Evolutionary conservation across 2,113 vertebrate genomes (phyloP), one percentile per base, ranked within the genome.

Genomic region (Muntiacus reevesi): DNA sequence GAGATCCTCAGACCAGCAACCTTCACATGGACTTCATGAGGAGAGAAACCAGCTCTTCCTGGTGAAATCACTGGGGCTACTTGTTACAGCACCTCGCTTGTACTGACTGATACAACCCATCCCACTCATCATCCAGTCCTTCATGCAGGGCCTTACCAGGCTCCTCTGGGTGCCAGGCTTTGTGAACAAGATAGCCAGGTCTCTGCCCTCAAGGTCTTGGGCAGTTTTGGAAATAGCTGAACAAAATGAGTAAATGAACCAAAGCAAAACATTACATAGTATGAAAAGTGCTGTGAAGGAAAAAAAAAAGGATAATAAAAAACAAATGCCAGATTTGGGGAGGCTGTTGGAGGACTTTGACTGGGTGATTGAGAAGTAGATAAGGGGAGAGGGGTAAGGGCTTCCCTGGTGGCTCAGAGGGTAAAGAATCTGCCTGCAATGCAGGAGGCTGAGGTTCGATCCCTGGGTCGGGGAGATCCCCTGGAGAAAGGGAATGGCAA

Each of bases 281-380:
- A 36, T 52, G 52, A 28, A 74, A 94, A 47, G 27, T 83, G 40
- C 55, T 28, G 16, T 43, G 16, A 47, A 30, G 50, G 90, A 0
- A 3, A 4, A 25, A 17, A 25, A n/a, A 64, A 82, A 19, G 0
- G 21, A 33, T 7, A 6, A 16, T 79, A 15, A 54, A 43, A 33
- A 25, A 54, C 47, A 59, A 43, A 60, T 10, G 6, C 4, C 23
- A 43, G 57, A 36, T 85, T 47, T 36, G 64, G 28, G 2, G 83
- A 91, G 90, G 76, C 5, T 0, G 2, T 33, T 25, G 82, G 28
- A 43, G 45, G 16, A 13, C 25, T 36, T 28, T 0, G 6, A 17
- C 45, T 27, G 1, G 4, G 33, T 2, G 27, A 5, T 3, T 14
- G 3, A 23, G 74, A 5, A n/a, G 59, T 16, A 2, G 2, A 6